Evolutionary conservation across 2,113 vertebrate species (phyloP).

Genomic region (Candoia aspera): DNA sequence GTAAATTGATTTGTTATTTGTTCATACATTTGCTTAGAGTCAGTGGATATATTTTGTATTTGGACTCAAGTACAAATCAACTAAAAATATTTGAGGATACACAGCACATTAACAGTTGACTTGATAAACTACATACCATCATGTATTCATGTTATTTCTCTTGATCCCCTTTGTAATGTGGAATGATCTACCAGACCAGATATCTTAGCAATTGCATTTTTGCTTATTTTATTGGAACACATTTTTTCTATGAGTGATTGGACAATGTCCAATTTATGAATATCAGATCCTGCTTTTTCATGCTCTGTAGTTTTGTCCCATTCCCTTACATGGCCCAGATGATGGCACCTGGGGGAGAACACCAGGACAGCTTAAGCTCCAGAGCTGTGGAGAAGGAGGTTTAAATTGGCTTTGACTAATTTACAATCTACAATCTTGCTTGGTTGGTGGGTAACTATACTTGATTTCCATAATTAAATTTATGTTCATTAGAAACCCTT

Average conservation of each 20-base stretch:
- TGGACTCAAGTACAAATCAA: not conserved
- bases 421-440: too few species aligned
- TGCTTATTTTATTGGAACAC: not conserved
- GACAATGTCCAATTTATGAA: not conserved
- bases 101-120: not conserved
- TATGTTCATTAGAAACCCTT: too few species aligned
- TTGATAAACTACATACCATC: not conserved
- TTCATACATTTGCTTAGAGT: too few species aligned
- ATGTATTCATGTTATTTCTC: not conserved
- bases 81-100: not conserved
- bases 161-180: not conserved
- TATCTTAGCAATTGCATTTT: not conserved
- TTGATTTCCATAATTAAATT: too few species aligned
- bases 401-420: too few species aligned
- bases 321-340: not conserved
- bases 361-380: too few species aligned
- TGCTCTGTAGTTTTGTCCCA: not conserved
- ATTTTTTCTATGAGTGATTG: not conserved
- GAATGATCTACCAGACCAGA: not conserved
- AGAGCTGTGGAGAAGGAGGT: too few species aligned
- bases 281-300: not conserved
- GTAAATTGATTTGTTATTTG: too few species aligned
- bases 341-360: too few species aligned
- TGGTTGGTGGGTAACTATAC: too few species aligned
- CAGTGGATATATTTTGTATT: not conserved